A percentile compares a stretch with the other conserved stretches of the same genome.
Evolutionary conservation across 2,888 invertebrate genomes (phyloP).

Genomic region (Lasioglossum lativentre): DNA sequence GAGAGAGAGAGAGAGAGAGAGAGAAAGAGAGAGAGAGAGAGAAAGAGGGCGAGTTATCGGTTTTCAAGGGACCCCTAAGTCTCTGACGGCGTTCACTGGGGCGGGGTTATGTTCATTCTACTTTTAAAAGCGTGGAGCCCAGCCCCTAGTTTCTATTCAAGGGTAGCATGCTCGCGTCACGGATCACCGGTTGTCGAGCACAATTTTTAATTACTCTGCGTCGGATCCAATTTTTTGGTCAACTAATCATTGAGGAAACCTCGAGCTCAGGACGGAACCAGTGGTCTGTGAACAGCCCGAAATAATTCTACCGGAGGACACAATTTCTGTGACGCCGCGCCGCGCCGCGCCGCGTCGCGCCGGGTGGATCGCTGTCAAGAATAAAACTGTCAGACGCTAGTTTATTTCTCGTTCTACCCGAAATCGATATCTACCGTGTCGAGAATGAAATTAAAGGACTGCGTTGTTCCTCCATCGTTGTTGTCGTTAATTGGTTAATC

Average conservation of each 20-base stretch:
- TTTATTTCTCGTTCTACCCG: background rate
- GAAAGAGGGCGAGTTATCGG: background rate
- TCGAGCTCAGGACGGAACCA: background rate
- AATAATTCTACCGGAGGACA: background rate
- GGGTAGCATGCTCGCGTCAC: constrained; percentile 10
- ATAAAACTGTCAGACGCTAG: background rate
- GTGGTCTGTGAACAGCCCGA: background rate
- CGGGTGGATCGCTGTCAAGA: background rate
- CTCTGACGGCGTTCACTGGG: background rate
- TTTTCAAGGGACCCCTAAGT: background rate
- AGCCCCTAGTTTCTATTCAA: background rate
- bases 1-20: background rate
- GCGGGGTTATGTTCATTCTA: background rate
- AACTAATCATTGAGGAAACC: background rate
- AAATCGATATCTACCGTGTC: background rate
- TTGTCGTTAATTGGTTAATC: background rate
- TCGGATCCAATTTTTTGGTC: constrained; percentile 9
- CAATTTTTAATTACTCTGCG: constrained; percentile 1
- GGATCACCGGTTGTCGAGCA: background rate
- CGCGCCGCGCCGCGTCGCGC: too few species aligned
- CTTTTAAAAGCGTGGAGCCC: background rate
- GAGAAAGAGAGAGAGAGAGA: background rate
- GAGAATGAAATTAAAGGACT: background rate
- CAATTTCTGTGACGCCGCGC: background rate
- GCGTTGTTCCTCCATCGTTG: background rate